Conservation (phyloP, 2,797 vertebrate species). For the Alauda arvensis region DNA sequence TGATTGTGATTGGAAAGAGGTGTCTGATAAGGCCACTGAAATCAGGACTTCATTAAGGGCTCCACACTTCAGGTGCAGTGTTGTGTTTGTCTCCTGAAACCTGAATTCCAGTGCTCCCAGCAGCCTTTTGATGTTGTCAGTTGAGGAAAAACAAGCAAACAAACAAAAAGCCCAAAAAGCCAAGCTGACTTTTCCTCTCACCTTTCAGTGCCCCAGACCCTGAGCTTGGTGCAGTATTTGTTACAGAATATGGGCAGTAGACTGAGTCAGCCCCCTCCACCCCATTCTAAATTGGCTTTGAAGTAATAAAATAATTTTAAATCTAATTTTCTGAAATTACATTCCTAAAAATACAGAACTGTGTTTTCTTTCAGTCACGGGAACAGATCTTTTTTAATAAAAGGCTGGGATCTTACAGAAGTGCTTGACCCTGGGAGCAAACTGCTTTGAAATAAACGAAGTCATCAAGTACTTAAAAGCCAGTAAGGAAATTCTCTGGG, state of each 20-base stretch:
- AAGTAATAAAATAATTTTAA: neutral
- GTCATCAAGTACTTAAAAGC: neutral
- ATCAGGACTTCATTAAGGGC: neutral
- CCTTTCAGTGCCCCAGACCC: neutral
- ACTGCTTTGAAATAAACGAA: neutral
- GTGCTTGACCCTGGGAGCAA: neutral
- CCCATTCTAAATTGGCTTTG: neutral
- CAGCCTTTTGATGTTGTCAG: neutral
- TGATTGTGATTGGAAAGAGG: neutral
- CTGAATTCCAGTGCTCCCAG: neutral
- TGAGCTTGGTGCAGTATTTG: neutral
- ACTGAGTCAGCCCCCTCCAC: neutral
- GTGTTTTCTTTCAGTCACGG: neutral
- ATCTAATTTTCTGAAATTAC: neutral
- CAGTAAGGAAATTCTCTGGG: neutral
- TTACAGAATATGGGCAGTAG: neutral
- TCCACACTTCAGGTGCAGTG: neutral
- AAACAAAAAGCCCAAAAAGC: neutral
- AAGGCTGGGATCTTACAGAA: neutral
- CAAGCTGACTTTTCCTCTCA: neutral
- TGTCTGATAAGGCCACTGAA: neutral
- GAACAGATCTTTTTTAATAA: neutral
- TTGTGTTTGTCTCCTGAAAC: neutral
- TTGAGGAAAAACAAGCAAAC: neutral
- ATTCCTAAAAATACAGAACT: neutral